A percentile compares a stretch with the other conserved stretches of the same genome.
phyloP scores from a whole-genome alignment of 2,888 invertebrate species.

The Erannis defoliaria region DNA sequence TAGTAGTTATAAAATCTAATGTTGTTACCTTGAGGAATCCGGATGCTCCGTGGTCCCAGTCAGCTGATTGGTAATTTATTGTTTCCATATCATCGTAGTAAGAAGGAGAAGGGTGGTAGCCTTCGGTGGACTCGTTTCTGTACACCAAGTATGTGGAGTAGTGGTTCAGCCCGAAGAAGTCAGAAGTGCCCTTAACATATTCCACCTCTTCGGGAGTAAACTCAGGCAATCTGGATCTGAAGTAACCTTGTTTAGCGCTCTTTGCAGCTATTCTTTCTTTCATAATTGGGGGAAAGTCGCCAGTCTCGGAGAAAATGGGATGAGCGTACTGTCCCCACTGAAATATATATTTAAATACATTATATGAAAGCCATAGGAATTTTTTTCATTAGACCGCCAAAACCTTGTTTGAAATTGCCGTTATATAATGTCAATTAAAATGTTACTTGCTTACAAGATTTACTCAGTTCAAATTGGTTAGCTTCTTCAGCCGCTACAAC shows the following conservation, averaged over 20 bases:
- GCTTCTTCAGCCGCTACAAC: slow-evolving; percentile 73
- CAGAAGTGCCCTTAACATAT: slow-evolving; percentile 84
- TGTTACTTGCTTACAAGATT: slow-evolving; percentile 1
- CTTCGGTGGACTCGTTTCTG: slow-evolving; percentile 53
- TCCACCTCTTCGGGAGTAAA: slow-evolving; percentile 87
- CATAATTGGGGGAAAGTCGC: slow-evolving; percentile 88
- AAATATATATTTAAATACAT: neutral
- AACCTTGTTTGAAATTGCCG: too few species aligned
- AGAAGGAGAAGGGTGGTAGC: slow-evolving; percentile 50
- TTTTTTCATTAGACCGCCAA: too few species aligned
- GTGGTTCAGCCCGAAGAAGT: slow-evolving; percentile 90
- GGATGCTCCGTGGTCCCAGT: slow-evolving; percentile 46
- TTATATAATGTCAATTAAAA: too few species aligned
- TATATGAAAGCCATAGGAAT: too few species aligned
- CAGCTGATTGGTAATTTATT: slow-evolving; percentile 31
- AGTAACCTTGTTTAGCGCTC: slow-evolving; percentile 85
- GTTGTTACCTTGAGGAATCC: slow-evolving; percentile 26
- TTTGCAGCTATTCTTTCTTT: slow-evolving; percentile 83
- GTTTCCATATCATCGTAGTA: slow-evolving; percentile 53
- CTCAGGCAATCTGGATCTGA: slow-evolving; percentile 85
- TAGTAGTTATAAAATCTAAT: neutral
- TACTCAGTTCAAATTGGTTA: slow-evolving; percentile 77
- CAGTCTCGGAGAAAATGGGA: slow-evolving; percentile 86
- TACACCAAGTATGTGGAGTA: slow-evolving; percentile 85
- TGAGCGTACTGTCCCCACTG: slow-evolving; percentile 86